Base-by-base conservation (phyloP, 2,113 vertebrate species). In the Dendrocopos noguchii region DNA sequence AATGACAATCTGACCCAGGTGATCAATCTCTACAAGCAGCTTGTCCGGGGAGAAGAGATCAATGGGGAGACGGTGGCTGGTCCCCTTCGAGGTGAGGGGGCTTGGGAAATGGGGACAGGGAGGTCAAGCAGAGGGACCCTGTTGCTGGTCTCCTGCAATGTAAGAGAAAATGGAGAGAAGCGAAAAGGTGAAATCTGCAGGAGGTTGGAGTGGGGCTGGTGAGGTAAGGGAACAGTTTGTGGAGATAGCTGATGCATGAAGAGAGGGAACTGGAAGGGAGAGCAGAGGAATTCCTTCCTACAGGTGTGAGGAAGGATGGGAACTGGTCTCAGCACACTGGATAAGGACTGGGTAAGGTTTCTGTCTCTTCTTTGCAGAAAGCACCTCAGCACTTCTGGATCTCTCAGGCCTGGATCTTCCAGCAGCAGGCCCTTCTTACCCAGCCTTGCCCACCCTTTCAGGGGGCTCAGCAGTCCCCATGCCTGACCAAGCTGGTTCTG, bases 1-100 rank as follows among this genome's bases (percentile, higher is more conserved):
- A 99, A 99, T 16, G 99, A 99, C 97, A 99, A 97, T 97, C 97
- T 99, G 95, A 99, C 99, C 6, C 99, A 99, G 90, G 99, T 99
- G 93, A 99, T 99, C 95, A 99, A 99, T 95, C 97, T 98, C 67
- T 99, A 99, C 95, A 98, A 98, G 91, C 98, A 99, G 97, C 97
- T 99, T 75, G 98, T 99, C 19, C 98, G 97, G 88, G 99, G 99
- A 25, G 99, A 99, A 93, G 99, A 99, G 91, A 97, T 99, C 94
- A 98, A 99, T 16, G 99, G 98, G 16, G 98, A 99, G 4, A 94
- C 91, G 0, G 82, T 94, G 10, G 90, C 92, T 0, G 81, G 97
- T 75, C 95, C 97, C 74, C 97, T 99, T 87, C 94, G 97, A 95
- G 98, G 99, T 99, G 88, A 97, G 97, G 24, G 71, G 24, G 24